Base-by-base conservation (phyloP, 2,888 invertebrate genomes). In the Drosophila testacea region DNA sequence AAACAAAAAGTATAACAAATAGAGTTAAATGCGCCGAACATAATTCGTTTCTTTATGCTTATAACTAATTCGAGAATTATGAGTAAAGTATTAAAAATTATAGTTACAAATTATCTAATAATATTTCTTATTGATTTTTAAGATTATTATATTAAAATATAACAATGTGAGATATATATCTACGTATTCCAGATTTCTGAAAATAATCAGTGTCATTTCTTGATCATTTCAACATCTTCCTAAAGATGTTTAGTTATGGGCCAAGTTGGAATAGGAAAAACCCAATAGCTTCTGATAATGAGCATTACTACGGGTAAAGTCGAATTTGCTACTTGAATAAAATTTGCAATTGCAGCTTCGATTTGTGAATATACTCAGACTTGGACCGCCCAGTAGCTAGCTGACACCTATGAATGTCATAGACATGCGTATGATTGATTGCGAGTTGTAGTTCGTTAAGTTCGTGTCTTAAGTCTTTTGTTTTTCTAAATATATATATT, bases 391-490 rank as follows among this genome's bases (percentile, higher is more conserved):
- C 74, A 51, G 67, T 63, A 59, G 59, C 27, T 13, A 11, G 22
- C 36, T 63, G 65, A 54, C 60, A 65, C 38, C 47, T 52, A 16
- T 46, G 63, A 69, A 47, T 60, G 66, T 28, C 42, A 46, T 22
- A 41, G 52, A 39, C 30, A 51, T 34, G 41, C 5, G 6, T 1
- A 64, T 79, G 77, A 77, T 83, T 68, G 52, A 79, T 76, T 57
- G 70, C 22, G 32, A 65, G 61, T 46, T 34, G 62, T 41, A 46
- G 34, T 65, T 74, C 71, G 63, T 42, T 27, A 10, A 80, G 86
- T 81, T 77, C 66, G 83, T 80, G 69, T 47, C 81, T 77, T 69
- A 27, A 68, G 81, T 88, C 81, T 74, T 88, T 83, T 69, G 77
- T 76, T 77, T 32, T 30, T 38, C 2, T 38, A 66, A n/a, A 4